A percentile compares a stretch with the other conserved stretches of the same genome.
Conservation (phyloP, 2,113 vertebrate genomes). For the Corydoras sp. region DNA sequence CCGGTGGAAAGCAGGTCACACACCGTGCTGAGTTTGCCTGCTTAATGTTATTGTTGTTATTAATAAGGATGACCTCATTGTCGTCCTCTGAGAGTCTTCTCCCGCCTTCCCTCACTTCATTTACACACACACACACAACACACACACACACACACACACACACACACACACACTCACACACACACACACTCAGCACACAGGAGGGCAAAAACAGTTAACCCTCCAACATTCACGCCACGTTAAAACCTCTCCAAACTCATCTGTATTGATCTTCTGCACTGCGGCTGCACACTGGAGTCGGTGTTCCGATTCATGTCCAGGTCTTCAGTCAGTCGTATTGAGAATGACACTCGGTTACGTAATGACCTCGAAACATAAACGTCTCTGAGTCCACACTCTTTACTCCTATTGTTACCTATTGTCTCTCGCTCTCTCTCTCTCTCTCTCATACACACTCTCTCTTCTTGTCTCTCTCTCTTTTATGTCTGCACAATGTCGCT, state of each 20-base stretch:
- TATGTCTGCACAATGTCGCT: slow-evolving; percentile 24
- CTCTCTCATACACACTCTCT: background rate
- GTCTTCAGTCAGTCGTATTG: background rate
- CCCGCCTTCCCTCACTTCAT: background rate
- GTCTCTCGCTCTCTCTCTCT: background rate
- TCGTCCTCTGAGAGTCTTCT: slow-evolving; percentile 20
- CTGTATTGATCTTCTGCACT: background rate
- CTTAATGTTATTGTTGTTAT: slow-evolving; percentile 33
- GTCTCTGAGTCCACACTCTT: no score
- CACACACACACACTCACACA: no score
- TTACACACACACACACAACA: background rate
- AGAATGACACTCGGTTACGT: no score
- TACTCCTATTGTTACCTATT: background rate
- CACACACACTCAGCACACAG: background rate
- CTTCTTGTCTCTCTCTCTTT: slow-evolving; percentile 20
- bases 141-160: no score
- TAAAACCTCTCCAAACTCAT: background rate
- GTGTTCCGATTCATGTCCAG: background rate
- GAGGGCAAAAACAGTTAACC: no score
- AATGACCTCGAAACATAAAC: no score
- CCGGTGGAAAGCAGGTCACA: slow-evolving; percentile 15
- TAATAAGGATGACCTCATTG: slow-evolving; percentile 46
- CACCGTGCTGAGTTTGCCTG: slow-evolving; percentile 20
- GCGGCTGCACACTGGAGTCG: background rate
- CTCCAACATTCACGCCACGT: no score